Base-by-base conservation (phyloP, 2,888 invertebrate species). In the Coenonympha glycerion region DNA sequence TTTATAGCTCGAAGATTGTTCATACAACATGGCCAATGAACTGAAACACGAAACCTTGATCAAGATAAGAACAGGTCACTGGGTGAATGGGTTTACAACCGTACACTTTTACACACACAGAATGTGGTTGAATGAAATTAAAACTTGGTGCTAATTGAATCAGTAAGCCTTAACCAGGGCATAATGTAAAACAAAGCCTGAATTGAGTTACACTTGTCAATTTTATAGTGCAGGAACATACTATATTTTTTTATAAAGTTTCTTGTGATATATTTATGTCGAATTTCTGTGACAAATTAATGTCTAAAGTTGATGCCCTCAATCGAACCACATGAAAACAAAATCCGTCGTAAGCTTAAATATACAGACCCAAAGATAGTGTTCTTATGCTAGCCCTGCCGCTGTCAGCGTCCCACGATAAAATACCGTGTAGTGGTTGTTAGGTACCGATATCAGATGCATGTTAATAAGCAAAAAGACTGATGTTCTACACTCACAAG, bases 31-130 rank as follows among this genome's bases (percentile, higher is more conserved):
- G 53, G 50, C 19, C 47, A 50, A 40, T 40, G 50, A 44, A 47
- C 51, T 47, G 15, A 28, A 47, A 39, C 50, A 47, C 39, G 53
- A 39, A 40, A 47, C 42, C 34, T 45, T 40, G 44, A 50, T 54
- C 51, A 51, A 50, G 53, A 54, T 51, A 51, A n/a, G 42, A 13
- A 33, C 28, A 44, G 53, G 53, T 54, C 44, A 51, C 44, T 50
- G 19, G 53, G 53, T 50, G 31, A 50, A 36, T 42, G 37, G 11
- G 36, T 49, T 53, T 53, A 53, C 47, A 31, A 53, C 37, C 47
- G 41, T 26, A 26, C 24, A 47, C 19, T 49, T 26, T 42, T 26
- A 47, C 24, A 22, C 9, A 39, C 8, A 28, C 13, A 19, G 39
- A 34, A 30, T 39, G 33, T n/a, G 18, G 19, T 8, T n/a, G 15